A percentile compares a stretch with the other conserved stretches of the same genome.
Evolutionary conservation across 2,113 vertebrate genomes (phyloP).

Genomic region (Myrmophylax atrothorax): DNA sequence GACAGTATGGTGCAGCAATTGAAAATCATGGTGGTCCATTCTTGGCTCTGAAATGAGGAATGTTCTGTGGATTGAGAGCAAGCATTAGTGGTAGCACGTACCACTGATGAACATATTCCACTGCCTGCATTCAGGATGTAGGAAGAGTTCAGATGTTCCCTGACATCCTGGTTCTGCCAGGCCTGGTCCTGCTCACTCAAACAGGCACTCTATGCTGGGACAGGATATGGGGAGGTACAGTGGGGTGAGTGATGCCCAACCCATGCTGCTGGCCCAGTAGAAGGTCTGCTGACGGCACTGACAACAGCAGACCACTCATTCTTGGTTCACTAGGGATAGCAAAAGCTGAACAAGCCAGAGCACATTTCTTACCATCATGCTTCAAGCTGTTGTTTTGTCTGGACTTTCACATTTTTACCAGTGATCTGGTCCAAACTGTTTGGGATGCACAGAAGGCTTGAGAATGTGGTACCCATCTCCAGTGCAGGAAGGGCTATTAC

Average conservation of each 20-base stretch:
- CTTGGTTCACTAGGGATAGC: background rate
- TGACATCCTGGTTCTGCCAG: background rate
- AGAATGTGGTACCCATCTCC: background rate
- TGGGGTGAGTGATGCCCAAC: background rate
- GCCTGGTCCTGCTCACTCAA: background rate
- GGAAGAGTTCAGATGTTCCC: background rate
- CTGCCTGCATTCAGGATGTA: background rate
- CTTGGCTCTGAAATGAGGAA: background rate
- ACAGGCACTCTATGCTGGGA: background rate
- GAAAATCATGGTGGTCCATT: background rate
- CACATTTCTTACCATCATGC: background rate
- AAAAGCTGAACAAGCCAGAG: background rate
- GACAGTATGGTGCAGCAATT: background rate
- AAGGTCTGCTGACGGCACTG: background rate
- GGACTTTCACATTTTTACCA: background rate
- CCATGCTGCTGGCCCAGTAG: background rate
- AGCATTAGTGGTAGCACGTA: background rate
- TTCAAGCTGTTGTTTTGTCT: background rate
- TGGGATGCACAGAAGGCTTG: background rate
- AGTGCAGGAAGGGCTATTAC: background rate
- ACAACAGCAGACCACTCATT: background rate
- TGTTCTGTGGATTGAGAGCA: accelerated
- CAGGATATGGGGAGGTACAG: background rate
- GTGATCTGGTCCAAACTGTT: background rate
- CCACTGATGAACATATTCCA: background rate